These are phyloP conservation scores for Hylaeus volcanicus DNA, from an alignment of 1,140 invertebrate species.

Conservation along the genomic window DNA sequence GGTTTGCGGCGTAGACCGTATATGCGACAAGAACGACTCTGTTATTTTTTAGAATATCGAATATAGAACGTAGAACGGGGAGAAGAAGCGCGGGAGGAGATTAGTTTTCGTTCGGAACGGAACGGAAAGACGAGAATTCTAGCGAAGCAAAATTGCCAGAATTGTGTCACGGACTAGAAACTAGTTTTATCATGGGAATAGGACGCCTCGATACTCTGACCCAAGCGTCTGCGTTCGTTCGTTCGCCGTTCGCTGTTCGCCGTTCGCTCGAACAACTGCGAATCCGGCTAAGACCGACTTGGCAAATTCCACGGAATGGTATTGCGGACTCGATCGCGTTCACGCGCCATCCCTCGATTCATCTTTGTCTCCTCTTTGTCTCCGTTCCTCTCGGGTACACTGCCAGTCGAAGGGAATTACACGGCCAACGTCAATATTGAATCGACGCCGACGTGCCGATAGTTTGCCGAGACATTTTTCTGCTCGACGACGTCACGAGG, in stretches of 20 bases:
- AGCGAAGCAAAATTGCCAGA: no score
- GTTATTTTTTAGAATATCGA: no score
- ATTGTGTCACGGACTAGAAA: no score
- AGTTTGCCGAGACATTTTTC: slow-evolving; percentile 52
- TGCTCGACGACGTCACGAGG: background rate
- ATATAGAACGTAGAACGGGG: no score
- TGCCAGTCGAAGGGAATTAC: slow-evolving; percentile 50
- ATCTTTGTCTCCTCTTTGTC: background rate
- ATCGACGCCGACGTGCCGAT: slow-evolving; percentile 18
- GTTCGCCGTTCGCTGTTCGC: background rate
- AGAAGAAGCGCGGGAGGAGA: no score
- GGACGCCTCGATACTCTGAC: slow-evolving; percentile 1
- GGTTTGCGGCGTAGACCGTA: background rate
- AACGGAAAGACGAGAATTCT: no score
- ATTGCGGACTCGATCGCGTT: background rate
- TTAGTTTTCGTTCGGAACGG: no score
- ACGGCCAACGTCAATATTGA: slow-evolving; percentile 55
- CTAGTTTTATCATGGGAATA: background rate
- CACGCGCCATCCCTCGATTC: background rate
- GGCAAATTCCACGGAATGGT: background rate
- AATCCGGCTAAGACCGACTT: slow-evolving; percentile 27
- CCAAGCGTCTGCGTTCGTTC: background rate
- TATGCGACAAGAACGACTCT: no score
- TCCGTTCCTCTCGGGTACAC: background rate
- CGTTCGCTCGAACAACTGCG: background rate